A percentile compares a stretch with the other conserved stretches of the same genome.
phyloP scores from a whole-genome alignment of 2,797 vertebrate genomes.

The Myiothlypis coronata region DNA sequence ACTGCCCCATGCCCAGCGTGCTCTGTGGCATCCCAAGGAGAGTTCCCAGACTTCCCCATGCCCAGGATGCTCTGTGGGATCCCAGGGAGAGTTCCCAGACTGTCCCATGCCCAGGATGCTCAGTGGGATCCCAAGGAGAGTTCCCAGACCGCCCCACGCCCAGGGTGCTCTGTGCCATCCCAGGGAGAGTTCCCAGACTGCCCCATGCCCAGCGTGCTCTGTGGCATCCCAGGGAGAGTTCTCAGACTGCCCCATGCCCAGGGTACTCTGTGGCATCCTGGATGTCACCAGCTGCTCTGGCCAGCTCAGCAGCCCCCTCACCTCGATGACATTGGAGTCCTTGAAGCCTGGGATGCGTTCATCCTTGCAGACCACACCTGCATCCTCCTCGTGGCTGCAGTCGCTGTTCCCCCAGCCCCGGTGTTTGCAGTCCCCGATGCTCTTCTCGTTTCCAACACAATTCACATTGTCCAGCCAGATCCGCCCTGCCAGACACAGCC shows the following conservation, averaged over 20 bases:
- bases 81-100: no score
- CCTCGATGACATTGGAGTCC: constrained; percentile 92
- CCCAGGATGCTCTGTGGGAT: no score
- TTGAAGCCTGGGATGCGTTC: constrained; percentile 89
- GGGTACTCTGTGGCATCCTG: background rate
- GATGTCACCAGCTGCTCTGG: background rate
- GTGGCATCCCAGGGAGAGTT: no score
- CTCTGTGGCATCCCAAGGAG: no score
- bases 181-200: no score
- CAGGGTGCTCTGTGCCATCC: no score
- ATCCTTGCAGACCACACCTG: constrained; percentile 92
- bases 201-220: no score
- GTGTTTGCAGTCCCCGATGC: constrained; percentile 84
- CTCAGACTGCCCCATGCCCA: background rate
- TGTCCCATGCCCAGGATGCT: no score
- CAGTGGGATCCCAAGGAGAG: no score
- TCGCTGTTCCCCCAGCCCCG: constrained; percentile 97
- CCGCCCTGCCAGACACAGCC: constrained; percentile 76
- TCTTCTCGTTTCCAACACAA: constrained; percentile 85
- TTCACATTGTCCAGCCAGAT: constrained; percentile 97
- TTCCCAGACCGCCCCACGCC: no score
- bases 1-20: no score
- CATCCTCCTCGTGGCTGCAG: constrained; percentile 96
- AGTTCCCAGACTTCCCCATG: no score
- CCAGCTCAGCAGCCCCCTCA: constrained; percentile 61